These are phyloP conservation scores for Goniozus legneri DNA, from an alignment of 1,140 invertebrate species.

Conservation along the genomic window DNA sequence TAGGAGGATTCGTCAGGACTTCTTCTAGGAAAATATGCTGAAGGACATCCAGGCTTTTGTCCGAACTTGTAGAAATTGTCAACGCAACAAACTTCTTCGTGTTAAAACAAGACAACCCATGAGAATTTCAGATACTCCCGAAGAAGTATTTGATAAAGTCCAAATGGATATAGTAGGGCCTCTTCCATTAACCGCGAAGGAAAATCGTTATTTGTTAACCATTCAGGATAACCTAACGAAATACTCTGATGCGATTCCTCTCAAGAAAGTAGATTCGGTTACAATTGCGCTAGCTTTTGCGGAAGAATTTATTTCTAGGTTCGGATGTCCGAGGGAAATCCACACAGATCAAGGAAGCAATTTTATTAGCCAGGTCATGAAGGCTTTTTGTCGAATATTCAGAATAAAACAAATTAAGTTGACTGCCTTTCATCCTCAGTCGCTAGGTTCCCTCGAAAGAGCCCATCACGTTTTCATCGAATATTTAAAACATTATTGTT, in stretches of 20 bases:
- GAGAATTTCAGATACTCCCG: neutral
- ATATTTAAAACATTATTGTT: slow-evolving; percentile 1
- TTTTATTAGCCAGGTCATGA: neutral
- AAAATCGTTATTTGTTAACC: neutral
- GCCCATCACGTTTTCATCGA: neutral
- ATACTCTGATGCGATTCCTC: neutral
- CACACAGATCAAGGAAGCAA: neutral
- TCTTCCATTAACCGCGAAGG: neutral
- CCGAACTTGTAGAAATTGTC: neutral
- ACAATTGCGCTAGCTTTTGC: neutral
- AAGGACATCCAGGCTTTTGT: neutral
- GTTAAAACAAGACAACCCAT: neutral
- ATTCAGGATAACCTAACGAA: neutral
- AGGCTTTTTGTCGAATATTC: neutral
- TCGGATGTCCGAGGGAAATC: neutral
- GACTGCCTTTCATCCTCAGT: neutral
- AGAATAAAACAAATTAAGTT: neutral
- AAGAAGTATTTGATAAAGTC: neutral
- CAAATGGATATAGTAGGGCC: neutral
- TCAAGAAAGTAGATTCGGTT: neutral
- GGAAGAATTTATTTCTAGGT: neutral
- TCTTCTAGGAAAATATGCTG: neutral
- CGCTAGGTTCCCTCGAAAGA: neutral
- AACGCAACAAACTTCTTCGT: neutral
- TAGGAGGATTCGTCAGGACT: neutral